phyloP scores from a whole-genome alignment of 1,140 invertebrate species.

The Lepidurus packardi region DNA sequence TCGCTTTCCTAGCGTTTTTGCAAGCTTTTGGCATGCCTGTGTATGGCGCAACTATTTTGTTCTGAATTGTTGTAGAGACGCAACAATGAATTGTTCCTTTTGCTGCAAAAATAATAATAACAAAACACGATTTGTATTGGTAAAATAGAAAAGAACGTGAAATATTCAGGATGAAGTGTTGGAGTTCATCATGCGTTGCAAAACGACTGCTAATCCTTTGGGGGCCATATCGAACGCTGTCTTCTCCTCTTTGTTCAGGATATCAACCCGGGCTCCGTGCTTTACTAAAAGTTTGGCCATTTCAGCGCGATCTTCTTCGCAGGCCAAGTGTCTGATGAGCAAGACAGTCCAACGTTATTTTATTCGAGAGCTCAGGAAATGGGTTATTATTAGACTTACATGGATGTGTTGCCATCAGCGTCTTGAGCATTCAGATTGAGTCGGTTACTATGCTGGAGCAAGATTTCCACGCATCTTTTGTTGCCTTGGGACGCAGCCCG shows the following conservation, averaged over 20 bases:
- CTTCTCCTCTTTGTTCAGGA: constrained; percentile 64
- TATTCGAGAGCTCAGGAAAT: constrained; percentile 23
- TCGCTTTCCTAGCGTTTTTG: too few species aligned
- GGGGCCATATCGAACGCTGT: constrained; percentile 62
- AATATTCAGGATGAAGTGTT: not conserved
- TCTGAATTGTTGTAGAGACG: too few species aligned
- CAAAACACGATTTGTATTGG: not conserved
- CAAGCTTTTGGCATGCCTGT: too few species aligned
- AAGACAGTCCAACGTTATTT: constrained; percentile 32
- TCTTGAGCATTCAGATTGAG: constrained; percentile 54
- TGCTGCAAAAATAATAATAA: too few species aligned
- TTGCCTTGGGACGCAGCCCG: constrained; percentile 76
- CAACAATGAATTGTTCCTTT: too few species aligned
- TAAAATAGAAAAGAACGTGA: not conserved
- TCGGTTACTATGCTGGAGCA: constrained; percentile 53
- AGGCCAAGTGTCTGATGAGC: constrained; percentile 64
- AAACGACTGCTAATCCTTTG: constrained; percentile 20
- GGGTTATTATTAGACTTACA: constrained; percentile 47
- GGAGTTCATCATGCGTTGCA: not conserved
- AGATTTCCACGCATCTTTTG: constrained; percentile 59
- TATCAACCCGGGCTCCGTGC: constrained; percentile 57
- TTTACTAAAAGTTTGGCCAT: constrained; percentile 61
- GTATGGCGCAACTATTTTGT: too few species aligned
- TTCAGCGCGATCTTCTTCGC: constrained; percentile 70
- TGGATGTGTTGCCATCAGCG: constrained; percentile 60